Base-by-base conservation (phyloP, 2,797 vertebrate species). In the Diplodus puntazzo region DNA sequence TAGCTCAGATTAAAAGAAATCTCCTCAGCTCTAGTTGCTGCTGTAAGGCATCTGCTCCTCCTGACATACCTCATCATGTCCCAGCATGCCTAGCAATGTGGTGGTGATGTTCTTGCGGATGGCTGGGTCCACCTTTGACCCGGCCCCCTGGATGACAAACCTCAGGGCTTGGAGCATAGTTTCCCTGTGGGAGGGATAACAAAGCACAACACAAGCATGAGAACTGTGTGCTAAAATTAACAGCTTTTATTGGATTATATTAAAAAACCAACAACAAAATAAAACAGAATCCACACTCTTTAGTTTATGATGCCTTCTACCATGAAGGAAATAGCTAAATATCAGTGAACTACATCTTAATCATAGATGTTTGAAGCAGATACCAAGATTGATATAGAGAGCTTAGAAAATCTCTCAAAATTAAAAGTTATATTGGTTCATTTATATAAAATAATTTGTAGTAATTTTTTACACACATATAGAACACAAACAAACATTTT, bases 161-260 rank as follows among this genome's bases (percentile, higher is more conserved):
- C 98, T 94, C 81, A 99, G 92, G 3, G 98, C 98, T 77, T 99
- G 98, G 67, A 99, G 95, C 97, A 99, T 99, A 0, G 98, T 99
- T 91, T 99, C 98, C 92, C 98, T 99, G 84, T 16, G 84, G 90
- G 83, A 25, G 34, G 9, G 54, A 12, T 2, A 7, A 64, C 49
- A 80, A 50, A 64, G 21, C n/a, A 63, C 16, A 65, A 60, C 42
- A 77, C 43, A 63, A 52, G 11, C 20, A 49, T 14, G 12, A 69
- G 12, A 30, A 21, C 3, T 5, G 7, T 6, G 14, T 20, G 3
- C 12, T n/a, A 0, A 16, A 65, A 50, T n/a, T 4, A 30, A 12
- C 9, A 52, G 23, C 20, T 20, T 7, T 12, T 25, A 48, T 2
- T 11, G 25, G 23, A 14, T 48, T 9, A 6, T 17, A 0, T 4